Evolutionary conservation across 2,113 vertebrate genomes (phyloP).

Genomic region (Aramus guarauna): DNA sequence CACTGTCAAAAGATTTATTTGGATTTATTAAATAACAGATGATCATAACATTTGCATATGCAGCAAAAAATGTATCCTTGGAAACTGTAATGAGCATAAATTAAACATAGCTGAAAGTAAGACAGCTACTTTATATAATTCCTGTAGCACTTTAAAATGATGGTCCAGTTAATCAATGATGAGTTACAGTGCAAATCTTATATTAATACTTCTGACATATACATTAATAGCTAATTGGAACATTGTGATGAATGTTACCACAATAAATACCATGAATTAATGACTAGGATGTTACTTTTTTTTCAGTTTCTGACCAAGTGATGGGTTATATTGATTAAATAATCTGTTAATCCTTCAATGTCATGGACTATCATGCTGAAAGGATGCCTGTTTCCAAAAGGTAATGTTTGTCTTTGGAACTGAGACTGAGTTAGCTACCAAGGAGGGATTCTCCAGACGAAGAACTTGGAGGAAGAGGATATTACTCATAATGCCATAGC

Average conservation of each 20-base stretch:
- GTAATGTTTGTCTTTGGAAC: neutral
- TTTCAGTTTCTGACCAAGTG: neutral
- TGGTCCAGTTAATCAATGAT: constrained; percentile 5
- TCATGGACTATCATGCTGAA: neutral
- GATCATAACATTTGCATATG: neutral
- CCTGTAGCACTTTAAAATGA: constrained; percentile 8
- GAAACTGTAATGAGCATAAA: constrained; percentile 9
- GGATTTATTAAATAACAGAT: constrained; percentile 21
- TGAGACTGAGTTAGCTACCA: neutral
- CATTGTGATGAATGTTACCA: neutral
- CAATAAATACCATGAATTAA: constrained; percentile 4
- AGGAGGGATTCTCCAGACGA: neutral
- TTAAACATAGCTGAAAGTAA: neutral
- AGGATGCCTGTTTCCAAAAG: neutral
- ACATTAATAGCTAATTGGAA: constrained; percentile 32
- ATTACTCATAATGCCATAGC: neutral
- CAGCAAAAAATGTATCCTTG: constrained; percentile 14
- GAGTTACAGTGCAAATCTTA: neutral
- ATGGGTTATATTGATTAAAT: constrained; percentile 18
- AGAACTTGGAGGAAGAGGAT: neutral
- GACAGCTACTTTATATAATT: constrained; percentile 18
- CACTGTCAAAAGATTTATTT: neutral
- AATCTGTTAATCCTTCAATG: constrained; percentile 6
- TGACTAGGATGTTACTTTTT: neutral
- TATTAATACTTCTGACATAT: neutral